Evolutionary conservation across 2,888 invertebrate genomes (phyloP).

Genomic region (Microplitis manilae): DNA sequence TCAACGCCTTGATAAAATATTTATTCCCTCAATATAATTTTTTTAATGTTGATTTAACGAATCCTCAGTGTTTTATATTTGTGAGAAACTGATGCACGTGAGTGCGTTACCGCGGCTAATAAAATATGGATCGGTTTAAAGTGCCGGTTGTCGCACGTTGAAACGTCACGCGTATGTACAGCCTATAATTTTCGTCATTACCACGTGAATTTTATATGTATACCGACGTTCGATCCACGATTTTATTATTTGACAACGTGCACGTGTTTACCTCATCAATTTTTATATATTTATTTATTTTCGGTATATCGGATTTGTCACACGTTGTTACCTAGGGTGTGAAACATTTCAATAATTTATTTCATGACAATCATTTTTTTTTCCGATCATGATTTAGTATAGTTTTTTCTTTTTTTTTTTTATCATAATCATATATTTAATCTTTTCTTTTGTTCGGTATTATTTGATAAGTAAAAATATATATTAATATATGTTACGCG

Average conservation of each 20-base stretch:
- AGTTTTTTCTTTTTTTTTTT: background rate
- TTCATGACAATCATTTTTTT: background rate
- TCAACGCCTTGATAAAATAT: constrained; percentile 15
- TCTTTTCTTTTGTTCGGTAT: background rate
- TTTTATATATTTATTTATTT: background rate
- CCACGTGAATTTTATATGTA: constrained; percentile 32
- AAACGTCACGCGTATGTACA: constrained; percentile 37
- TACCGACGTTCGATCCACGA: constrained; percentile 14
- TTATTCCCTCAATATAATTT: background rate
- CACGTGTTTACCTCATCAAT: background rate
- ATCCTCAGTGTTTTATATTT: background rate
- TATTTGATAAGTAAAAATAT: too few relatives aligned
- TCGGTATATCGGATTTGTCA: background rate
- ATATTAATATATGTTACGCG: background rate
- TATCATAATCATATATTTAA: background rate
- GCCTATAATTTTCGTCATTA: constrained; percentile 56
- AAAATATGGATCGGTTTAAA: constrained; percentile 64
- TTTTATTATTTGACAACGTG: background rate
- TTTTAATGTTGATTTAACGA: constrained; percentile 9
- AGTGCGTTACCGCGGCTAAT: constrained; percentile 50
- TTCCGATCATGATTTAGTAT: background rate
- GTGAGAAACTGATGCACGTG: constrained; percentile 19
- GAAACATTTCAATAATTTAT: background rate
- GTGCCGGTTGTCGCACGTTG: constrained; percentile 53
- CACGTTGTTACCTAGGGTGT: background rate